Evolutionary conservation across 2,888 invertebrate genomes (phyloP).

Genomic region (Carpatolechia fugitivella): DNA sequence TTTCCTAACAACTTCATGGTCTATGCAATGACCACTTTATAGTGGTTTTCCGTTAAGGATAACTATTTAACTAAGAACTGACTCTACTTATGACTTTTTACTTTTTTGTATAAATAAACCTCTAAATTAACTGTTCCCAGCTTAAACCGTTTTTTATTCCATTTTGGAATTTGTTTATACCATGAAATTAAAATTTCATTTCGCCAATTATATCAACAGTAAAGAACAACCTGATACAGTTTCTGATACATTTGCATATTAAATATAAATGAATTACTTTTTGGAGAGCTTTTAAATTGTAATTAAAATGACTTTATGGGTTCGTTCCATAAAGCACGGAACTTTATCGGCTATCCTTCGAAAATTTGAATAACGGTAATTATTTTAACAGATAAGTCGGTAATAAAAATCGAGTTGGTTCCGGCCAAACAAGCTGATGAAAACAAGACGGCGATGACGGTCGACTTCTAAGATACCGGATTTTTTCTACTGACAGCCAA

Average conservation of each 20-base stretch:
- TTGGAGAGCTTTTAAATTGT: conserved; percentile 10
- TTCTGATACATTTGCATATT: neutral
- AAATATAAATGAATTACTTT: conserved; percentile 4
- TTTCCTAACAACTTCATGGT: neutral
- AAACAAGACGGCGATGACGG: conserved; percentile 46
- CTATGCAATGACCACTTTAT: no score
- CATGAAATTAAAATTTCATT: no score
- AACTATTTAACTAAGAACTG: no score
- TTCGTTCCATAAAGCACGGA: conserved; percentile 12
- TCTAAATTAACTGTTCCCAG: neutral
- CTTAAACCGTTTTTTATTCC: neutral
- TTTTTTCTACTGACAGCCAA: conserved; percentile 63
- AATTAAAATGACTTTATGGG: conserved; percentile 4
- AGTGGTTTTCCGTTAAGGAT: no score
- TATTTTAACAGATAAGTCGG: conserved; percentile 45
- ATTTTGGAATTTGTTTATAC: no score
- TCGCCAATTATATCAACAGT: no score
- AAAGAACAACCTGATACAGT: no score
- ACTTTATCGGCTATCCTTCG: conserved; percentile 21
- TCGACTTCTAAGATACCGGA: conserved; percentile 55
- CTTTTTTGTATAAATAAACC: neutral
- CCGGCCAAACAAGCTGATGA: conserved; percentile 33
- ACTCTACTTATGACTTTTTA: no score
- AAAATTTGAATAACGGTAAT: conserved; percentile 58
- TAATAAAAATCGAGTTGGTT: conserved; percentile 46